Conservation (phyloP, 1,140 invertebrate genomes). For the Bombus confusus region DNA sequence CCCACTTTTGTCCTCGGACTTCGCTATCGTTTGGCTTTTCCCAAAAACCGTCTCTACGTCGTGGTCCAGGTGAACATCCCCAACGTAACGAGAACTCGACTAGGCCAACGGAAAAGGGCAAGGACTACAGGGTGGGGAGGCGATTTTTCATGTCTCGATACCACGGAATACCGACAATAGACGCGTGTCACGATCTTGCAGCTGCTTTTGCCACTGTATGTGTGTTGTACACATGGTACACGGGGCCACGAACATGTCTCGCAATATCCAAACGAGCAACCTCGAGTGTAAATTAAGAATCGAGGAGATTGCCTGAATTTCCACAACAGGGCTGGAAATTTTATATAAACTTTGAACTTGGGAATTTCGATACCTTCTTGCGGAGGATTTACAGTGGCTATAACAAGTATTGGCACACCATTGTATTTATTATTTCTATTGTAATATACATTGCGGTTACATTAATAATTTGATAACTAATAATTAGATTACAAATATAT, state of each 20-base stretch:
- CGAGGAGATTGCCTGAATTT: background rate
- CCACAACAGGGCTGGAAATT: background rate
- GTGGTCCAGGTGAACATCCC: conserved; percentile 78
- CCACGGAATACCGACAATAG: conserved; percentile 81
- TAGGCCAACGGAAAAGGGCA: background rate
- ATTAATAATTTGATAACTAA: no score
- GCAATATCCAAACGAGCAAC: conserved; percentile 73
- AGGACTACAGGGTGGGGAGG: conserved; percentile 43
- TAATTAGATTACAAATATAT: no score
- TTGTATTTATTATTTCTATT: no score
- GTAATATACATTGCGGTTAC: no score
- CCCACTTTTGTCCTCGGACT: background rate
- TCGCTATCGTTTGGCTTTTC: conserved; percentile 35
- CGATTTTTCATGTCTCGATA: conserved; percentile 82
- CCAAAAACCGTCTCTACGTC: conserved; percentile 58
- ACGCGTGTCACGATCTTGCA: conserved; percentile 81
- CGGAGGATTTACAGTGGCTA: no score
- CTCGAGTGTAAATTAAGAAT: background rate
- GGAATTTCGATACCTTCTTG: no score
- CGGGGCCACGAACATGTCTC: conserved; percentile 69
- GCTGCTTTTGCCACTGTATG: conserved; percentile 78
- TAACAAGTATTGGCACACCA: no score
- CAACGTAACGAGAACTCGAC: conserved; percentile 18
- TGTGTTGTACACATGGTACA: conserved; percentile 78
- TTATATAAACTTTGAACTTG: background rate